Conservation (phyloP, 2,113 vertebrate genomes). For the Ageneiosus marmoratus region DNA sequence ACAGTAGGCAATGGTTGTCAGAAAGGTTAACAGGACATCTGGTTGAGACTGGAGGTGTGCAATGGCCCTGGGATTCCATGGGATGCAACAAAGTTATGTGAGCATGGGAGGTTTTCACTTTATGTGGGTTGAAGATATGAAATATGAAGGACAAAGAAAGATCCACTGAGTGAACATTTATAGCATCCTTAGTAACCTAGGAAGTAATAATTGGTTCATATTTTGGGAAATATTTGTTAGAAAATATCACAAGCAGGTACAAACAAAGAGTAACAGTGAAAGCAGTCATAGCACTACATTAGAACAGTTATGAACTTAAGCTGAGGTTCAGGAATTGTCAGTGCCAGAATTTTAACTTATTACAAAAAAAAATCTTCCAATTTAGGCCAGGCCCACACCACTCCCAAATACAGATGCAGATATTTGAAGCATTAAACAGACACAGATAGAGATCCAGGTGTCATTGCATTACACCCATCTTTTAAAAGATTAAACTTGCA, state of each 20-base stretch:
- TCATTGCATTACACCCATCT: not conserved
- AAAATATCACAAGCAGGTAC: no score
- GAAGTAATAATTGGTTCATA: not conserved
- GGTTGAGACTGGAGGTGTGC: not conserved
- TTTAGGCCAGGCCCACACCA: not conserved
- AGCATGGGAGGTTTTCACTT: not conserved
- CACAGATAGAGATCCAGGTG: not conserved
- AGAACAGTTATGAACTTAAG: not conserved
- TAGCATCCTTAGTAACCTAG: not conserved
- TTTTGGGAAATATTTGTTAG: no score
- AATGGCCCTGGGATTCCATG: not conserved
- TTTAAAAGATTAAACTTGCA: slow-evolving; percentile 38
- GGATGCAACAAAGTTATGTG: not conserved
- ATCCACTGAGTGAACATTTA: not conserved
- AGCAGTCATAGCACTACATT: not conserved
- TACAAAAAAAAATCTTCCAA: no score
- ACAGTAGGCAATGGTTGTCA: not conserved
- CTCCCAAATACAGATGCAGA: not conserved
- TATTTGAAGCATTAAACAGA: not conserved
- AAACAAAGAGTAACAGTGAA: not conserved
- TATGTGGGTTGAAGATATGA: not conserved
- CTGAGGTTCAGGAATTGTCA: not conserved
- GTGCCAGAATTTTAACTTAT: not conserved
- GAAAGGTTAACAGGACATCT: not conserved
- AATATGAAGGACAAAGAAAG: not conserved